Evolutionary conservation across 1,140 invertebrate species (phyloP).

Genomic region (Brachionus rotundiformis): DNA sequence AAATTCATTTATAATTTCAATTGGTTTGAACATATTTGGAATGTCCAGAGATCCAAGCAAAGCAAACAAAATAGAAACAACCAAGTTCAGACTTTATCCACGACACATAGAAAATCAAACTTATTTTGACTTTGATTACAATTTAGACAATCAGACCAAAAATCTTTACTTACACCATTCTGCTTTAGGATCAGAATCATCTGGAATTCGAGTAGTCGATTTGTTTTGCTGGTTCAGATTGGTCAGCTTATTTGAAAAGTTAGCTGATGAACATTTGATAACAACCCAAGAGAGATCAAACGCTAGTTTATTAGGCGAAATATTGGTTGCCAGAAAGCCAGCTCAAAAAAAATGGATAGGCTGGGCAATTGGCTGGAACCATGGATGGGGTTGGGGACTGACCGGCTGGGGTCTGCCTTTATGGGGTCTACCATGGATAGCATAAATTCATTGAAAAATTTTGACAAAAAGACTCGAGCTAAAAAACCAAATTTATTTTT

Average conservation of each 20-base stretch:
- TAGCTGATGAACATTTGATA: not conserved
- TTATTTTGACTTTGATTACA: not conserved
- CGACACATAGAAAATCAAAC: not conserved
- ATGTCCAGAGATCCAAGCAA: slow-evolving; percentile 1
- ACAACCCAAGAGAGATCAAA: not conserved
- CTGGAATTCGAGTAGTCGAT: not conserved
- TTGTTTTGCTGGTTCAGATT: not conserved
- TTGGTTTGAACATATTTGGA: not conserved
- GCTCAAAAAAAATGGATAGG: slow-evolving; percentile 4
- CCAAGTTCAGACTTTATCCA: not conserved
- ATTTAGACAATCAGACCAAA: not conserved
- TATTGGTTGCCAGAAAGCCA: not conserved
- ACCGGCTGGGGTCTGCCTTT: not conserved
- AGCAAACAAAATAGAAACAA: not conserved
- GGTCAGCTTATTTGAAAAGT: not conserved
- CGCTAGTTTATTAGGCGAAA: not conserved
- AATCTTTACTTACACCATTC: not conserved
- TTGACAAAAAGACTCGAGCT: not conserved
- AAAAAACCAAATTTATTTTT: not conserved
- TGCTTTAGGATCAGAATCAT: too few relatives aligned
- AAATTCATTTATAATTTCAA: not conserved
- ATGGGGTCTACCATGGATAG: slow-evolving; percentile 18
- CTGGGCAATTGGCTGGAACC: not conserved
- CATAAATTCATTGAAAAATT: not conserved
- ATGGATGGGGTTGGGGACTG: not conserved